These are phyloP conservation scores for Parthenolecanium corni DNA, from an alignment of 2,888 invertebrate species.

Conservation along the genomic window DNA sequence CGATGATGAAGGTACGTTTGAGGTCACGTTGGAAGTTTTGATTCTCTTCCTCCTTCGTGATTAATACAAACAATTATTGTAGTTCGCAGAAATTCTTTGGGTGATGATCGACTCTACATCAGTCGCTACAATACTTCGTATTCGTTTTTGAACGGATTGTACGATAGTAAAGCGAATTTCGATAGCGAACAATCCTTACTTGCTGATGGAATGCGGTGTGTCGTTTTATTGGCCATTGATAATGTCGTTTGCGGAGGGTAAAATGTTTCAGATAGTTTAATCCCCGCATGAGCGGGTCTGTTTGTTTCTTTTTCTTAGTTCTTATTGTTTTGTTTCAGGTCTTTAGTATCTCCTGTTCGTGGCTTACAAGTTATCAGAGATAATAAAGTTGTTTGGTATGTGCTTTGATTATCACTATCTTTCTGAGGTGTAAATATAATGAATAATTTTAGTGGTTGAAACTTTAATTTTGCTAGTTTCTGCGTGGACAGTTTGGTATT, in stretches of 20 bases:
- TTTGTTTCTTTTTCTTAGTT: background rate
- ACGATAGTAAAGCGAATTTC: constrained; percentile 45
- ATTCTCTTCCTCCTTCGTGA: background rate
- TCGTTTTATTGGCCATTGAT: constrained; percentile 59
- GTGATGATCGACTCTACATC: constrained; percentile 84
- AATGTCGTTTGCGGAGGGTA: constrained; percentile 56
- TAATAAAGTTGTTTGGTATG: constrained; percentile 42
- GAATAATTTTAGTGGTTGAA: too few species aligned
- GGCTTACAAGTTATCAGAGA: constrained; percentile 39
- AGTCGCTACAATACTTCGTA: constrained; percentile 58
- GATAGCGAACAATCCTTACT: constrained; percentile 50
- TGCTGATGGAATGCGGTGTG: constrained; percentile 74
- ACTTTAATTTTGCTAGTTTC: too few species aligned
- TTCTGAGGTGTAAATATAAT: too few species aligned
- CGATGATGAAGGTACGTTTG: constrained; percentile 59
- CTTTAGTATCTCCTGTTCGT: constrained; percentile 45
- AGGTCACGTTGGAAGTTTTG: constrained; percentile 25
- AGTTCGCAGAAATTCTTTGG: constrained; percentile 70
- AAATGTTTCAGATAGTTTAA: constrained; percentile 34
- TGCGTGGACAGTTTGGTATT: too few species aligned
- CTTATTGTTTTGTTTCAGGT: constrained; percentile 38
- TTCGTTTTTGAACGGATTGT: constrained; percentile 56
- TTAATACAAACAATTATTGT: background rate
- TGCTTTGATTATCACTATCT: constrained; percentile 28
- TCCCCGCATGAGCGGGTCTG: background rate